Percentiles rank a stretch among this genome's conserved stretches.
These are phyloP conservation scores for Baryphthengus martii DNA, from an alignment of 2,113 vertebrate genomes.

Conservation along the genomic window DNA sequence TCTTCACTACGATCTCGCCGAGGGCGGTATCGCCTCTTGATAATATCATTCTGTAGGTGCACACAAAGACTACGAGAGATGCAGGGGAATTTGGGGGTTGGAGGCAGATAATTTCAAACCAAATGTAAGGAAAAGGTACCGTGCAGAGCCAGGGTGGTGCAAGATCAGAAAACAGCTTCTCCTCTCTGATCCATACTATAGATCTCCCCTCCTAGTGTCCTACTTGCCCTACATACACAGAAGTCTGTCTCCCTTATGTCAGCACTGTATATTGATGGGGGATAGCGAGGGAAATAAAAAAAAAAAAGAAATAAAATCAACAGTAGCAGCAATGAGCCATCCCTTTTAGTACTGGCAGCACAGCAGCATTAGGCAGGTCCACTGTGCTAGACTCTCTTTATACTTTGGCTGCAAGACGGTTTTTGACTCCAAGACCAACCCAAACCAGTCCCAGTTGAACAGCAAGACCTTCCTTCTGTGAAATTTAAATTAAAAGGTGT, in stretches of 20 bases:
- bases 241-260: background rate
- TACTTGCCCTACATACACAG: background rate
- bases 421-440: background rate
- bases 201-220: background rate
- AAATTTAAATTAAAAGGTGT: conserved; percentile 7
- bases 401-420: background rate
- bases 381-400: background rate
- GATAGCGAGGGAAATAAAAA: no score
- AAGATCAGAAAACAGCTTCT: background rate
- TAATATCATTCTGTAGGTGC: background rate
- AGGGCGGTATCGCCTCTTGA: background rate
- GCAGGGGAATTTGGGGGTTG: background rate
- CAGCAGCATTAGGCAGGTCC: background rate
- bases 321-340: background rate
- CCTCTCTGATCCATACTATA: background rate
- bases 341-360: background rate
- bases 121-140: background rate
- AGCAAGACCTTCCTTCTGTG: background rate
- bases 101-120: background rate
- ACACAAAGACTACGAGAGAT: background rate
- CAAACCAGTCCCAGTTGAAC: background rate
- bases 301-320: background rate
- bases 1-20: background rate
- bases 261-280: background rate
- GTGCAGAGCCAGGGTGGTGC: rapidly evolving